These are phyloP conservation scores for Standfussiana lucernea DNA, from an alignment of 2,888 invertebrate species.

Conservation along the genomic window DNA sequence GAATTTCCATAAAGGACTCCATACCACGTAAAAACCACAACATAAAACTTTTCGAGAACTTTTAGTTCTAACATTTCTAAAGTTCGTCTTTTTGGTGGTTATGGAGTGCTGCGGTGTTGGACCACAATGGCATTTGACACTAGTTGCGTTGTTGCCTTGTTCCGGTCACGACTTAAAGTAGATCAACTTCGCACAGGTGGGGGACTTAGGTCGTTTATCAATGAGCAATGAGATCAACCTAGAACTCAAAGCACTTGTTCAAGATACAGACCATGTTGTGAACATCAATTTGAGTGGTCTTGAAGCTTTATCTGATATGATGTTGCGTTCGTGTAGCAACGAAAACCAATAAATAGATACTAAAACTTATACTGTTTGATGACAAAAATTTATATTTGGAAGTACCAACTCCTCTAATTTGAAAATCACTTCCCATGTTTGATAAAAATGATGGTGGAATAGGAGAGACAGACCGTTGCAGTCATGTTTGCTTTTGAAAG, in stretches of 20 bases:
- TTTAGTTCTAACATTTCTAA: slow-evolving; percentile 4
- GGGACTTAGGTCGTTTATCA: slow-evolving; percentile 46
- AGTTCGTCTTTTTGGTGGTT: slow-evolving; percentile 24
- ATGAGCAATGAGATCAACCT: slow-evolving; percentile 11
- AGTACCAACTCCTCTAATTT: background rate
- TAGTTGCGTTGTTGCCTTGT: slow-evolving; percentile 48
- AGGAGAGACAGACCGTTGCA: too few relatives aligned
- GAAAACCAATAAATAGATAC: background rate
- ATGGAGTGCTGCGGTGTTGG: slow-evolving; percentile 21
- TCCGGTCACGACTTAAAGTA: slow-evolving; percentile 51
- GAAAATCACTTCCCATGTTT: background rate
- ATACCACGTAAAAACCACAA: slow-evolving; percentile 15
- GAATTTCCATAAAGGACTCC: slow-evolving; percentile 8
- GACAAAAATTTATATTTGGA: background rate
- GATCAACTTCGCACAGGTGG: slow-evolving; percentile 50
- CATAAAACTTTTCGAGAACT: slow-evolving; percentile 29
- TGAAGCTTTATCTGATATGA: background rate
- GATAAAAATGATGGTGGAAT: background rate
- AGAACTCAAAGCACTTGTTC: background rate
- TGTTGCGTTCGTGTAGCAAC: background rate
- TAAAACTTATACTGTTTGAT: background rate
- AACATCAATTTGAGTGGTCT: background rate
- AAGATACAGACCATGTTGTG: background rate
- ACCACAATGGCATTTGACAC: slow-evolving; percentile 49
- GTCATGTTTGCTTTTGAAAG: too few relatives aligned